A percentile compares a stretch with the other conserved stretches of the same genome.
phyloP scores from a whole-genome alignment of 1,140 invertebrate genomes.

The Tyrophagus putrescentiae region DNA sequence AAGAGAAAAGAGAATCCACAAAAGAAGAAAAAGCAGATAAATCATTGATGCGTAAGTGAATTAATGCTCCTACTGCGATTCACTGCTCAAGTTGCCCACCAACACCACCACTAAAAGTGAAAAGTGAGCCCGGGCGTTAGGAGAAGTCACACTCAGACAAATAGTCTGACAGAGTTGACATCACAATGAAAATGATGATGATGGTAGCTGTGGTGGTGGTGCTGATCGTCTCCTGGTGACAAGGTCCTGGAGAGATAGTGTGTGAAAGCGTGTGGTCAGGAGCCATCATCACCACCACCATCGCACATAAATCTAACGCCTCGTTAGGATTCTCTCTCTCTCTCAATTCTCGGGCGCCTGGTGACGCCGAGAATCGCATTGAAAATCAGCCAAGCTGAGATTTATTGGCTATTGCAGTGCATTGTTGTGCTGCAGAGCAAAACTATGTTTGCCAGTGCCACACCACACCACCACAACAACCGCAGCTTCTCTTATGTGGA shows the following conservation, averaged over 20 bases:
- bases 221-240: too few relatives aligned
- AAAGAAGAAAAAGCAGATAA: too few relatives aligned
- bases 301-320: not conserved
- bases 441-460: not conserved
- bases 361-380: too few relatives aligned
- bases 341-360: too few relatives aligned
- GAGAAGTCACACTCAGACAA: not conserved
- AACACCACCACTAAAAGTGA: not conserved
- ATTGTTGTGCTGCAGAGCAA: conserved; percentile 8
- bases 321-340: not conserved
- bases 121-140: too few relatives aligned
- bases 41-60: conserved; percentile 7
- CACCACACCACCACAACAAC: not conserved
- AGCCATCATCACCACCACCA: not conserved
- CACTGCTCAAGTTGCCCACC: too few relatives aligned
- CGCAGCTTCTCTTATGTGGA: not conserved
- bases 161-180: too few relatives aligned
- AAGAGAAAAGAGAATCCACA: not conserved
- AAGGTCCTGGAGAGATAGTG: too few relatives aligned
- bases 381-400: not conserved
- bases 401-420: conserved; percentile 13
- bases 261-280: not conserved
- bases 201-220: too few relatives aligned
- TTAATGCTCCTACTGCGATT: conserved; percentile 3
- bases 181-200: too few relatives aligned